Evolutionary conservation across 2,888 invertebrate species (phyloP), one percentile per base, ranked within the genome.

Genomic region (Leptinotarsa peninsularis): DNA sequence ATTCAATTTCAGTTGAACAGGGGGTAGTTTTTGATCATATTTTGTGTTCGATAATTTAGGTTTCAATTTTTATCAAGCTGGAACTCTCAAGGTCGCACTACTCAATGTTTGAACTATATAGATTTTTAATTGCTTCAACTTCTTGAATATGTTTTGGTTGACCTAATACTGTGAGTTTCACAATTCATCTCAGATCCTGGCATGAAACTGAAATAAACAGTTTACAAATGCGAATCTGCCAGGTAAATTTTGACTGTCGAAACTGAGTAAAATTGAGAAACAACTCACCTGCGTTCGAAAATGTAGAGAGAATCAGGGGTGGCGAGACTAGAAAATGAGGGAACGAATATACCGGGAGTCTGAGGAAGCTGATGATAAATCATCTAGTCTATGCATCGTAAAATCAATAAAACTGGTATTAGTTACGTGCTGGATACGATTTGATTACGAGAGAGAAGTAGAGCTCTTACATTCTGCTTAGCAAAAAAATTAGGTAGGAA

Each of bases 331-430:
- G 33, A 63, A 43, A 63, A 63, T 15, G 33, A 63, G 63, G 43
- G n/a, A 63, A n/a, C 43, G n/a, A 14, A n/a, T 63, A 43, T 43
- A 63, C 43, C 63, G 13, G 5, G 58, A 58, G 52, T 17, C 4
- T 63, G 0, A 17, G 4, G 33, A 63, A 63, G 63, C n/a, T n/a
- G 63, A 33, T 43, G n/a, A 63, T 63, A 33, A 43, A 63, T 63
- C 13, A 21, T 5, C 15, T 17, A 58, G 18, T n/a, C n/a, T 27
- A 27, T 33, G 63, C 27, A 63, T 63, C n/a, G 33, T 15, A 63
- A 63, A 33, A 27, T 63, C 63, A 63, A 63, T 27, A 17, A 23
- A 63, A 63, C 4, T 33, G 63, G 43, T 63, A 33, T n/a, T 63
- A 27, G 33, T 15, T n/a, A 2, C 0, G 43, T 17, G 43, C 17